phyloP scores from a whole-genome alignment of 2,888 invertebrate genomes.

The Brenthis daphne region DNA sequence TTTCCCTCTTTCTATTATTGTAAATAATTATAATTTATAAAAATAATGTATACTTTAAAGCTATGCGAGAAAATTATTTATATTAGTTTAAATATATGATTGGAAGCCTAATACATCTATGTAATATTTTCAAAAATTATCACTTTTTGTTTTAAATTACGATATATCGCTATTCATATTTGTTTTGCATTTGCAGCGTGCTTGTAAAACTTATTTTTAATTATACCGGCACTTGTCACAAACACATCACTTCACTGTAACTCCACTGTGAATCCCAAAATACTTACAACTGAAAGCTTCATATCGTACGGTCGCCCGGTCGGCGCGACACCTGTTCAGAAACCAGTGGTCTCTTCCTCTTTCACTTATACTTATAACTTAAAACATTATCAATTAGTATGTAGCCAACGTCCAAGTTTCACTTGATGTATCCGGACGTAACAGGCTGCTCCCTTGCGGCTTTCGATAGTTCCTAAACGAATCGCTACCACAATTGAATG shows the following conservation, averaged over 20 bases:
- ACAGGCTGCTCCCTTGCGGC: slow-evolving; percentile 64
- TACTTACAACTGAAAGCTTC: slow-evolving; percentile 68
- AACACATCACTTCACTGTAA: slow-evolving; percentile 44
- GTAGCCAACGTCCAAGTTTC: slow-evolving; percentile 67
- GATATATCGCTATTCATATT: background rate
- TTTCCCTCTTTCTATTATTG: too few species aligned
- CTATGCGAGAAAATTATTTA: too few species aligned
- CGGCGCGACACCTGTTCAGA: slow-evolving; percentile 58
- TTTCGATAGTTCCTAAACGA: slow-evolving; percentile 65
- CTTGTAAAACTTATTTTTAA: background rate
- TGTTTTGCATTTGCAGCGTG: background rate
- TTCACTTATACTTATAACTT: slow-evolving; percentile 78
- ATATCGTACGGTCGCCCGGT: slow-evolving; percentile 66
- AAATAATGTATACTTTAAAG: too few species aligned
- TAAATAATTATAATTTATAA: background rate
- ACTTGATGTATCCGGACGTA: slow-evolving; percentile 69
- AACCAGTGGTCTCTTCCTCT: slow-evolving; percentile 56
- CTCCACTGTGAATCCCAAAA: slow-evolving; percentile 42
- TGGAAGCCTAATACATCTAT: background rate
- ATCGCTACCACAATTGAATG: slow-evolving; percentile 50
- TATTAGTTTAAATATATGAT: background rate
- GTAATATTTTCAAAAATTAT: too few species aligned
- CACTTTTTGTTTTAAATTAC: too few species aligned
- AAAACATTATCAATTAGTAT: slow-evolving; percentile 65
- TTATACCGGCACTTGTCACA: slow-evolving; percentile 18